A percentile compares a stretch with the other conserved stretches of the same genome.
These are phyloP conservation scores for Lymantria dispar DNA, from an alignment of 2,888 invertebrate genomes.

Conservation along the genomic window DNA sequence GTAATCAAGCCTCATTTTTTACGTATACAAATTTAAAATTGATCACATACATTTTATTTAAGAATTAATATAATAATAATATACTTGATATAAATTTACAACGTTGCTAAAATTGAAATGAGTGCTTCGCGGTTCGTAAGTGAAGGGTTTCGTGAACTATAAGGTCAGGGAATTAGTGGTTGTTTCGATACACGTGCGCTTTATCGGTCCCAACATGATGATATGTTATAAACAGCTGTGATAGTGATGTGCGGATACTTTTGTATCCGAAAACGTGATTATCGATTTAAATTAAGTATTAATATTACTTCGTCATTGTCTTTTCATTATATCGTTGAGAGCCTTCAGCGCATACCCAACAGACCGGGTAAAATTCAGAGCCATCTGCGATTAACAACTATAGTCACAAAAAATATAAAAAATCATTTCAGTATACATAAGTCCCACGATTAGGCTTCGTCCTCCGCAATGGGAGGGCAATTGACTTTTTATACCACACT, in stretches of 20 bases:
- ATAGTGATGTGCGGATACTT: neutral
- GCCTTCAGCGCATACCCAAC: too few species aligned
- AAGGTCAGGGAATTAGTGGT: slow-evolving; percentile 34
- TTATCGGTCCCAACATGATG: slow-evolving; percentile 8
- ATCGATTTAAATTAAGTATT: too few species aligned
- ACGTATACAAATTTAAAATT: too few species aligned
- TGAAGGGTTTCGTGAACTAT: slow-evolving; percentile 26
- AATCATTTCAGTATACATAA: too few species aligned
- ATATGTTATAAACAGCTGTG: neutral
- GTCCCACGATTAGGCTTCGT: too few species aligned
- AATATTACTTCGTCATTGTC: neutral
- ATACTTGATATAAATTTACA: slow-evolving; percentile 1
- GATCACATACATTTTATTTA: neutral
- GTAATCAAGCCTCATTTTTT: too few species aligned
- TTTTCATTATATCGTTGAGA: too few species aligned
- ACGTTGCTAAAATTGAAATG: slow-evolving; percentile 6
- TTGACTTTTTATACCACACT: too few species aligned
- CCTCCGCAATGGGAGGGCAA: too few species aligned
- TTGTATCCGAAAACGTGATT: neutral
- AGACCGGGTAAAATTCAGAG: too few species aligned
- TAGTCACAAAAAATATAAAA: too few species aligned
- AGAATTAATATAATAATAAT: slow-evolving; percentile 5
- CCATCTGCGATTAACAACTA: too few species aligned
- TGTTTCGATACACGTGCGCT: slow-evolving; percentile 11
- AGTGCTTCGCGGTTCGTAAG: slow-evolving; percentile 6